Conservation (phyloP, 2,113 vertebrate genomes). For the Myotis davidii region DNA sequence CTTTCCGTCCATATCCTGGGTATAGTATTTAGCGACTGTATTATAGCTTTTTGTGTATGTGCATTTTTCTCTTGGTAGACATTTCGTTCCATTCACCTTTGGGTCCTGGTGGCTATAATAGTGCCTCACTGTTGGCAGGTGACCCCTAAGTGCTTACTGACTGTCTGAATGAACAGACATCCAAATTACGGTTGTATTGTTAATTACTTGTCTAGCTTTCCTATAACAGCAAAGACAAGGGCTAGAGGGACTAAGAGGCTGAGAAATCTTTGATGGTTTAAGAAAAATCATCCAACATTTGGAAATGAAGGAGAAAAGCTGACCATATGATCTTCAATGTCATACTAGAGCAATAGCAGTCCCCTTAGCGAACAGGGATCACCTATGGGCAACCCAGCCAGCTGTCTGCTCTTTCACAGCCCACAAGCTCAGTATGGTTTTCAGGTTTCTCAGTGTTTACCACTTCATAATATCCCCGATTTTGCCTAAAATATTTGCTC, state of each 20-base stretch:
- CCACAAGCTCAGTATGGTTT: not conserved
- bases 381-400: too few relatives aligned
- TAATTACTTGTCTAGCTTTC: constrained; percentile 1
- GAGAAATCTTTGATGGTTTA: not conserved
- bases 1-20: not conserved
- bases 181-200: too few relatives aligned
- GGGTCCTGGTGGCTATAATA: not conserved
- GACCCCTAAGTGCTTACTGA: not conserved
- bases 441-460: constrained; percentile 12
- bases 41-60: not conserved
- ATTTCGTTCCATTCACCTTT: not conserved
- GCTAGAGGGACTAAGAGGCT: not conserved
- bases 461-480: not conserved
- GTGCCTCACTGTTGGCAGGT: not conserved
- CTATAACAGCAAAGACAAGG: not conserved
- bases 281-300: not conserved
- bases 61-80: not conserved
- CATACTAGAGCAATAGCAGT: not conserved
- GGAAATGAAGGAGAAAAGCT: not conserved
- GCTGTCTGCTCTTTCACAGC: not conserved
- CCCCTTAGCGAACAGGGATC: not conserved
- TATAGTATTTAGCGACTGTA: not conserved
- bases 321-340: not conserved
- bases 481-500: constrained; percentile 26
- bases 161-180: not conserved